Evolutionary conservation across 2,797 vertebrate genomes (phyloP).

Genomic region (Pyrocephalus nanus): DNA sequence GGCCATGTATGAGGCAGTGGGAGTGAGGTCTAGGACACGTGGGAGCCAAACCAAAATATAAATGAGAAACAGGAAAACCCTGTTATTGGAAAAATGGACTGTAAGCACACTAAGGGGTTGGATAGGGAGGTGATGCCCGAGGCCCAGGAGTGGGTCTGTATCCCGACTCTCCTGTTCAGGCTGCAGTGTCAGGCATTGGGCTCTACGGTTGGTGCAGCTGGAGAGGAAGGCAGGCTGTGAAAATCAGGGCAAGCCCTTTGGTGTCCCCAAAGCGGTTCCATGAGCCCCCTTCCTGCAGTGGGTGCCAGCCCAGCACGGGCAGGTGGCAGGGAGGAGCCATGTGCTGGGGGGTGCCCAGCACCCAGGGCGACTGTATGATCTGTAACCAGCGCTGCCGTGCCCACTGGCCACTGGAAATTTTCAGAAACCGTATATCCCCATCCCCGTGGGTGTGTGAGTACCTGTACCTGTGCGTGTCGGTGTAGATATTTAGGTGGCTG

Average conservation of each 20-base stretch:
- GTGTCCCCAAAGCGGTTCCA: fast-evolving
- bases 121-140: fast-evolving
- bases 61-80: not conserved
- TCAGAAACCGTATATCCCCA: slow-evolving; percentile 73
- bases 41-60: not conserved
- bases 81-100: fast-evolving
- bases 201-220: fast-evolving
- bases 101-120: fast-evolving
- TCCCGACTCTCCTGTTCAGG: fast-evolving
- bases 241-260: fast-evolving
- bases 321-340: not conserved
- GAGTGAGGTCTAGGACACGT: not conserved
- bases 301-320: not conserved
- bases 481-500: slow-evolving; percentile 46
- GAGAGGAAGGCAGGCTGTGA: not conserved
- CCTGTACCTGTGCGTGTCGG: slow-evolving; percentile 46
- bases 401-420: slow-evolving; percentile 26
- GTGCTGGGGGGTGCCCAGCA: not conserved
- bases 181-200: fast-evolving
- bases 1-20: not conserved
- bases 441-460: slow-evolving; percentile 55
- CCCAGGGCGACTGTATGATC: slow-evolving; percentile 60
- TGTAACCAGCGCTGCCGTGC: not conserved
- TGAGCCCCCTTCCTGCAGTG: not conserved
- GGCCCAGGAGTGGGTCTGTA: not conserved